A percentile compares a stretch with the other conserved stretches of the same genome.
Conservation (phyloP, 2,888 invertebrate genomes). For the Hetaerina titia region DNA sequence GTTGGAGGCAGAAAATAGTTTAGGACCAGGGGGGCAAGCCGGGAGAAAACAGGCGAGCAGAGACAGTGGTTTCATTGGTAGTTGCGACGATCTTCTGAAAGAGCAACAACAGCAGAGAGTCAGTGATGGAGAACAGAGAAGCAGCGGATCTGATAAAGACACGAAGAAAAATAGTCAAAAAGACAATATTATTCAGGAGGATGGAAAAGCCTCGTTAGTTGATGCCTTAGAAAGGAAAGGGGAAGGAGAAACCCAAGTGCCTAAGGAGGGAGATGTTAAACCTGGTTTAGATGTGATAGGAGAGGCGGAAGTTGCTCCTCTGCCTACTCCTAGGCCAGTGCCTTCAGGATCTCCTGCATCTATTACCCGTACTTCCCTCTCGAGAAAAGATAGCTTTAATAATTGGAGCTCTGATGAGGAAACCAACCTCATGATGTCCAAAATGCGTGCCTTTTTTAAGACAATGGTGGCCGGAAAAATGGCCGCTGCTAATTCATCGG, state of each 20-base stretch:
- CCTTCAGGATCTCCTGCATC: conserved; percentile 66
- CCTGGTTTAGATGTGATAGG: conserved; percentile 52
- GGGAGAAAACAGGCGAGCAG: conserved; percentile 89
- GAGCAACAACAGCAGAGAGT: conserved; percentile 58
- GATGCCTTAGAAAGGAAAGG: conserved; percentile 32
- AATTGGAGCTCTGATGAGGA: conserved; percentile 97
- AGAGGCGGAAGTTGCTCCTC: conserved; percentile 45
- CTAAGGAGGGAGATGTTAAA: conserved; percentile 39
- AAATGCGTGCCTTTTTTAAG: conserved; percentile 95
- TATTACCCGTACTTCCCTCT: conserved; percentile 78
- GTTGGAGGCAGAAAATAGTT: conserved; percentile 76
- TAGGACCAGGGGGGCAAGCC: conserved; percentile 71
- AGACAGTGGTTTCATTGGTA: conserved; percentile 93
- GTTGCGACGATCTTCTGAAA: conserved; percentile 90
- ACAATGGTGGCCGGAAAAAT: conserved; percentile 87
- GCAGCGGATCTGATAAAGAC: conserved; percentile 56
- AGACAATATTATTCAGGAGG: background rate
- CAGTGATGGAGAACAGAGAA: conserved; percentile 58
- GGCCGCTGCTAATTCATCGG: conserved; percentile 76
- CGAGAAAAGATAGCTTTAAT: conserved; percentile 93
- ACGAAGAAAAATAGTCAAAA: background rate
- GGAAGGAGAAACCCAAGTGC: conserved; percentile 54
- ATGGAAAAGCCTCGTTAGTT: background rate
- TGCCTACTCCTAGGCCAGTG: conserved; percentile 33
- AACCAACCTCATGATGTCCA: conserved; percentile 96